Base-by-base conservation (phyloP, 2,113 vertebrate species). In the Lycaon pictus region DNA sequence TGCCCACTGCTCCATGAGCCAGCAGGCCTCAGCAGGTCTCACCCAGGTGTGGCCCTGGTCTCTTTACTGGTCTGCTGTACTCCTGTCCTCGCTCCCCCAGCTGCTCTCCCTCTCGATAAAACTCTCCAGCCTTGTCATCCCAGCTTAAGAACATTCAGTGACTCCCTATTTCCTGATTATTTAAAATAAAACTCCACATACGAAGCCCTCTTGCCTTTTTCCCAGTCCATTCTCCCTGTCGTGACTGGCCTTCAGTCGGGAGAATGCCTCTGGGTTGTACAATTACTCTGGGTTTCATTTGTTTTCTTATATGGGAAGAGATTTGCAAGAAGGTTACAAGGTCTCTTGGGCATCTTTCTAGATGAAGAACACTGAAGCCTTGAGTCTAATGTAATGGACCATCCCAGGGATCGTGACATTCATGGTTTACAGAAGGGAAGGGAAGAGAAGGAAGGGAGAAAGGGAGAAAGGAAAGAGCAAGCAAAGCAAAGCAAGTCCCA, bases 341-440 rank as follows among this genome's bases (percentile, higher is more conserved):
- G 23, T 71, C 79, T 92, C 89, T 94, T 67, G 89, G 23, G 16
- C 17, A 32, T 94, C n/a, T 93, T 96, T 96, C 56, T 97, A 93
- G 60, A 25, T 69, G 29, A 96, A 96, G 55, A 94, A 88, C 95
- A 89, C 58, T 35, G 51, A 97, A 96, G 29, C 19, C 13, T 90
- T 86, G 60, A 89, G 37, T 82, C 20, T 83, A 88, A 20, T 92
- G 20, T 93, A 77, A 69, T 60, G 81, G 53, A 80, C 5, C 19
- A 27, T 90, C 48, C 53, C 37, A 53, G 29, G 20, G 29, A 81
- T 58, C 93, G 22, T 92, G 56, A 55, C 37, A 48, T 82, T 63
- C 15, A 58, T 95, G 60, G 71, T 35, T 93, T 43, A 43, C 43
- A 43, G 83, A 77, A 88, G 60, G 35, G 29, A n/a, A 58, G 7